Evolutionary conservation across 1,140 invertebrate genomes (phyloP), one percentile per base, ranked within the genome.

Genomic region (Forficula auricularia): DNA sequence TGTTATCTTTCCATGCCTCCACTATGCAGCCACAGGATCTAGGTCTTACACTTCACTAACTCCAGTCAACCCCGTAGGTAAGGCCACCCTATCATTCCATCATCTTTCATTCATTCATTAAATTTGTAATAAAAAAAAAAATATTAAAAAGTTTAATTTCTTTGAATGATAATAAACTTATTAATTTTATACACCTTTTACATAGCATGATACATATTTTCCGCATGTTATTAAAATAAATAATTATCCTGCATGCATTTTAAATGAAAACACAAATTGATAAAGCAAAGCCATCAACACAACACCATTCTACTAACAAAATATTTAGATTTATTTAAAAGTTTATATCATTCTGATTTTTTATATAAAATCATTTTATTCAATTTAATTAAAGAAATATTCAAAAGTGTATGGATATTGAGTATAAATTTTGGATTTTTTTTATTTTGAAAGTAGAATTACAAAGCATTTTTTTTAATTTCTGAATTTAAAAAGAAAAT

Each of bases 11-110:
- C 43, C 46, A 53, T 50, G 48, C 48, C 42, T 30, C 41, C 42
- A 40, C 41, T 18, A 35, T 37, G 51, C 53, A 47, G 53, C 51
- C 42, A 52, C 46, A 38, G 52, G 45, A 36, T 42, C 50, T 48
- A 47, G 56, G 49, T 58, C 57, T 13, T 58, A 58, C 47, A 56
- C 57, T 8, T 57, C 57, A 38, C 49, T 58, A 37, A 58, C 57
- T 38, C 56, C 57, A 35, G 57, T 58, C 38, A 57, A 56, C 43
- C 52, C 56, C 42, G 50, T 52, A 48, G 57, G 57, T 59, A 57
- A 56, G 56, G 41, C 19, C 15, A 34, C 14, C n/a, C 35, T 13
- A 14, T 45, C 13, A 19, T n/a, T 33, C 13, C 30, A 40, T 19
- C 33, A n/a, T n/a, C 9, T 9, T 9, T n/a, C 9, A 32, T 9